Evolutionary conservation across 2,797 vertebrate genomes (phyloP).

Genomic region (Mallotus villosus): DNA sequence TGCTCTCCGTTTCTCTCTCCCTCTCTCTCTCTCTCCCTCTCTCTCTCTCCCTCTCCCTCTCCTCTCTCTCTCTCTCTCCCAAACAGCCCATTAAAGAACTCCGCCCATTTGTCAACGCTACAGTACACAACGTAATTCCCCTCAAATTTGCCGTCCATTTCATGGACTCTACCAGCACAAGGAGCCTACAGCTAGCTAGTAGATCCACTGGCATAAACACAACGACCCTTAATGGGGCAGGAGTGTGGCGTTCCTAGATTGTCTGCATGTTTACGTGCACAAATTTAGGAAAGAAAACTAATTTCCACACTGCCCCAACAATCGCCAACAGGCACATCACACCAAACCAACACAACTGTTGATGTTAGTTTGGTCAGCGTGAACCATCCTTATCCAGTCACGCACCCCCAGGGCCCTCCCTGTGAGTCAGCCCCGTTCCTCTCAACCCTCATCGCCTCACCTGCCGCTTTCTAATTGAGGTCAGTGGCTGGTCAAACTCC

Average conservation of each 20-base stretch:
- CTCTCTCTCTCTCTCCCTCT: neutral
- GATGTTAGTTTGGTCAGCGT: neutral
- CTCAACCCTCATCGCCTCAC: neutral
- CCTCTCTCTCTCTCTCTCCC: too few relatives aligned
- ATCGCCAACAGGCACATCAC: too few relatives aligned
- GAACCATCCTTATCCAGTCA: too few relatives aligned
- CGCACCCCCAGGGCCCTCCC: neutral
- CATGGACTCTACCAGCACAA: too few relatives aligned
- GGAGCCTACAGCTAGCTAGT: neutral
- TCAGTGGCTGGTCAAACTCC: neutral
- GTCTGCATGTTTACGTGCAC: constrained; percentile 25
- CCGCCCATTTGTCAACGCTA: too few relatives aligned
- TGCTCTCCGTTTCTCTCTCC: neutral
- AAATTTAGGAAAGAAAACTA: neutral
- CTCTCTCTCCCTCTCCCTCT: too few relatives aligned
- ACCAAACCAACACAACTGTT: neutral
- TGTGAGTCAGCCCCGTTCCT: neutral
- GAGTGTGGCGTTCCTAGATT: constrained; percentile 30
- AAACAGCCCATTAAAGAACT: too few relatives aligned
- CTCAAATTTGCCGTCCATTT: too few relatives aligned
- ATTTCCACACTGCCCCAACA: too few relatives aligned
- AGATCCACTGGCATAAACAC: neutral
- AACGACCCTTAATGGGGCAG: neutral
- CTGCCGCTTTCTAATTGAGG: constrained; percentile 11
- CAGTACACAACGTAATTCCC: too few relatives aligned